Base-by-base conservation (phyloP, 2,113 vertebrate genomes). In the Erythrocercus mccallii region DNA sequence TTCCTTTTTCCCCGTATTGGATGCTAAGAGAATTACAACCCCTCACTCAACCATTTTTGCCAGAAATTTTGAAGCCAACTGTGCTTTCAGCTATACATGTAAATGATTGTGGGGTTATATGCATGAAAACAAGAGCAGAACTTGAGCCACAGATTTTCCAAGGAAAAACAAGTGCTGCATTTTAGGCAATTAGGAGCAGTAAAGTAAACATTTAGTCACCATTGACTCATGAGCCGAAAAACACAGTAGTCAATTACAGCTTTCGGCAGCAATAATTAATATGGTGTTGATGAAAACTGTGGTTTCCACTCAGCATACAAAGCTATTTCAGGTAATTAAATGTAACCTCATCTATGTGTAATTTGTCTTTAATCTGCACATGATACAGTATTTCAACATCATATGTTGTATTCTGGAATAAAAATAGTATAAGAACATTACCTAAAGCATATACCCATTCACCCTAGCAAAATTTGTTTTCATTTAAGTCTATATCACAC, bases 201-300 rank as follows among this genome's bases (percentile, higher is more conserved):
- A 97, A 94, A 96, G 95, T 93, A 95, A 93, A 80, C 31, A 81
- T 77, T 98, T 97, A 97, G 96, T 98, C 98, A 98, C 93, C 95
- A 90, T 92, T 98, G 98, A 98, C 97, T 97, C 97, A 97, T 81
- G 86, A 94, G 93, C 94, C 40, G 69, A 97, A 97, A 90, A 96
- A 93, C 60, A 81, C 92, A 94, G 94, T 87, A 96, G 96, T 97
- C 97, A 96, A 95, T 92, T 94, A 91, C 96, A 91, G 96, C 95
- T 97, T 97, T 98, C 27, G 2, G 94, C 95, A 95, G 95, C 96
- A 95, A 76, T 97, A 93, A 97, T 97, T 95, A 96, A 97, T 91
- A 91, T 80, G 28, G 93, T 94, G 89, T 92, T 95, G 97, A 84
- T 92, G 94, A 97, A 96, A 96, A 96, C 86, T 93, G 57, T 94